Percentiles rank a stretch among this genome's conserved stretches.
These are phyloP conservation scores for Myiopsitta monachus DNA, from an alignment of 2,113 vertebrate genomes.

Conservation along the genomic window DNA sequence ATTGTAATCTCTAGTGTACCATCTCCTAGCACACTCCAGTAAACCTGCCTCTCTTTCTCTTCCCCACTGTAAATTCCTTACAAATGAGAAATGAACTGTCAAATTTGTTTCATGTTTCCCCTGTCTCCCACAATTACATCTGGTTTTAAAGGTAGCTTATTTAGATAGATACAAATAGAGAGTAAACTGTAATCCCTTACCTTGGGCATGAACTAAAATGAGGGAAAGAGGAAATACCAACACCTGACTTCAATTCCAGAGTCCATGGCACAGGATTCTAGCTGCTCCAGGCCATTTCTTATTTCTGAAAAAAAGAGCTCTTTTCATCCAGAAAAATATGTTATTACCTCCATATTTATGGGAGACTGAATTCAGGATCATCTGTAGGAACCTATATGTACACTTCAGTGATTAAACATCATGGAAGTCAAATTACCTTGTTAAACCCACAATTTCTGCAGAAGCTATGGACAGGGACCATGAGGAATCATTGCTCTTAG, in stretches of 20 bases:
- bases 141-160: not conserved
- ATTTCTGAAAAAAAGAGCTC: not conserved
- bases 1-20: not conserved
- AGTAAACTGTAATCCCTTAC: not conserved
- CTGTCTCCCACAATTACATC: not conserved
- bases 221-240: not conserved
- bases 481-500: not conserved
- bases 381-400: not conserved
- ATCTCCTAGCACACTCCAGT: not conserved
- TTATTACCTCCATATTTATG: not conserved
- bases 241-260: not conserved
- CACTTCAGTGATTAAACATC: not conserved
- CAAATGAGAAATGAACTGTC: not conserved
- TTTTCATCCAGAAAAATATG: not conserved
- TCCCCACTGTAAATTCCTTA: not conserved
- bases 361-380: not conserved
- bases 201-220: not conserved
- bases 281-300: not conserved
- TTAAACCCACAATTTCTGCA: not conserved
- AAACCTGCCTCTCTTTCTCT: not conserved
- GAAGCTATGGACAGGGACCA: not conserved
- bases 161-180: not conserved
- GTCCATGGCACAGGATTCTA: not conserved
- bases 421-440: not conserved
- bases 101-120: not conserved